Evolutionary conservation across 2,888 invertebrate genomes (phyloP).

Genomic region (Tinea pellionella): DNA sequence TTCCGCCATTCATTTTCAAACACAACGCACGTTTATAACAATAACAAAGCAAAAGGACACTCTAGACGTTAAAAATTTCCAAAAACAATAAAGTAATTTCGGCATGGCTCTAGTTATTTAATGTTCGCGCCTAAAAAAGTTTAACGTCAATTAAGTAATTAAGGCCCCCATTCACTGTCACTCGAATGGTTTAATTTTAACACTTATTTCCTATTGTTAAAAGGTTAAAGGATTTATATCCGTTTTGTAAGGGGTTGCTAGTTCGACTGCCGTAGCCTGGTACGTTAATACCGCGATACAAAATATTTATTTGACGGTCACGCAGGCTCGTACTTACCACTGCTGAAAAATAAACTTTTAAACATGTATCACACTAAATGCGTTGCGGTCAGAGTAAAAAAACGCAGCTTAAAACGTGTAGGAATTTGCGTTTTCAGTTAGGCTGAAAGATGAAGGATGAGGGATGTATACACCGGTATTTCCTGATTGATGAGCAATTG

Average conservation of each 20-base stretch:
- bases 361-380: background rate
- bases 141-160: slow-evolving; percentile 3
- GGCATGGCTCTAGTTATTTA: background rate
- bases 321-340: background rate
- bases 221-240: background rate
- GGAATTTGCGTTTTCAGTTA: too few species aligned
- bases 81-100: slow-evolving; percentile 1
- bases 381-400: background rate
- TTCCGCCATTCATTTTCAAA: slow-evolving; percentile 32
- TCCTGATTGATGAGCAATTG: too few species aligned
- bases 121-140: slow-evolving; percentile 1
- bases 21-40: background rate
- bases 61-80: background rate
- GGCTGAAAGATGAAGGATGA: too few species aligned
- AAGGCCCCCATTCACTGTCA: background rate
- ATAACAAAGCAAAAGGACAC: background rate
- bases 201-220: slow-evolving; percentile 3
- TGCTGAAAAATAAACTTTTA: background rate
- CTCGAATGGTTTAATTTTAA: slow-evolving; percentile 2
- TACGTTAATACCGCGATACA: background rate
- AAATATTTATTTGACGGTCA: background rate
- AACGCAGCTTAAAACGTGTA: background rate
- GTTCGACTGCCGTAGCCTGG: slow-evolving; percentile 10
- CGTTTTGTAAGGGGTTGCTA: slow-evolving; percentile 3
- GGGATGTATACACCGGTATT: too few species aligned